Percentiles rank a stretch among this genome's conserved stretches.
These are phyloP conservation scores for Delia radicum DNA, from an alignment of 1,140 invertebrate species.

Conservation along the genomic window DNA sequence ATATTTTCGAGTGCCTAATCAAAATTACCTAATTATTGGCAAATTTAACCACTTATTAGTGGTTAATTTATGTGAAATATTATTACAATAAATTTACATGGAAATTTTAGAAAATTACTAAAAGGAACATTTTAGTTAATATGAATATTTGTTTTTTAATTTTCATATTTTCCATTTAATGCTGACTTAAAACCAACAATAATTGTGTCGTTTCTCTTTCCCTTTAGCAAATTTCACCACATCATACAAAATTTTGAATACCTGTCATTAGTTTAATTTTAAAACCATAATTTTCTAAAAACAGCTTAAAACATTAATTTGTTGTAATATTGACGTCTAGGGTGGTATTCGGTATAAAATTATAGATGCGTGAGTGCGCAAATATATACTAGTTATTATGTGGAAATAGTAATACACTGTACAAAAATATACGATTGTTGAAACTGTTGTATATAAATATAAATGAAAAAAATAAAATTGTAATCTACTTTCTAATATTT, in stretches of 20 bases:
- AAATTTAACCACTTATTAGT: slow-evolving; percentile 51
- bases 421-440: neutral
- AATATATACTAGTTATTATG: neutral
- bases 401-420: neutral
- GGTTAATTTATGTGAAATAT: slow-evolving; percentile 47
- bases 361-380: neutral
- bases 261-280: neutral
- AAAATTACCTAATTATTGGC: no score
- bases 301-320: neutral
- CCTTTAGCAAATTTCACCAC: neutral
- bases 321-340: neutral
- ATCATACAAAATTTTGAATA: neutral
- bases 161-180: neutral
- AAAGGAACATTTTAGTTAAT: neutral
- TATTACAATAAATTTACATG: neutral
- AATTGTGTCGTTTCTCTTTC: neutral
- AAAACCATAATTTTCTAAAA: neutral
- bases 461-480: no score
- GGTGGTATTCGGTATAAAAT: neutral
- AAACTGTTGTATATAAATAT: no score
- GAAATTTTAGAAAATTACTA: neutral
- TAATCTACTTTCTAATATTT: no score
- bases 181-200: neutral
- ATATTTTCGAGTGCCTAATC: no score
- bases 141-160: neutral